These are phyloP conservation scores for Pituophis catenifer DNA, from an alignment of 2,113 vertebrate genomes.

Conservation along the genomic window DNA sequence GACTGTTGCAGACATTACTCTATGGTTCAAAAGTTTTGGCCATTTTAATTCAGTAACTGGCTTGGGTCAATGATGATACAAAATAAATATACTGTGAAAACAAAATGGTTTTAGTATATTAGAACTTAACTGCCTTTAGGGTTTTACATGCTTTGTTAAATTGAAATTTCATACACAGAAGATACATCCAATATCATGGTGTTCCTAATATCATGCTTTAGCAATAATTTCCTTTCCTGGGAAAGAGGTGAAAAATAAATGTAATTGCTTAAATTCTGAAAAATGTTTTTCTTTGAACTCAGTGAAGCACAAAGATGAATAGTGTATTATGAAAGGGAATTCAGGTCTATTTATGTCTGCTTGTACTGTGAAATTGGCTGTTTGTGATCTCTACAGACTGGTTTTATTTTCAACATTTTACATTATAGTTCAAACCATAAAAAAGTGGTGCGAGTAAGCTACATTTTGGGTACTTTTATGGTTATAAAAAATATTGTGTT, in stretches of 20 bases:
- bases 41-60: constrained; percentile 61
- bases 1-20: constrained; percentile 15
- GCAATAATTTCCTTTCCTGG: constrained; percentile 63
- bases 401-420: constrained; percentile 58
- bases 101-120: constrained; percentile 57
- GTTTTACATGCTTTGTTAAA: constrained; percentile 67
- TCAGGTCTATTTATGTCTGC: constrained; percentile 70
- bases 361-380: constrained; percentile 77
- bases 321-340: constrained; percentile 75
- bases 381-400: constrained; percentile 67
- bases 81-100: constrained; percentile 67
- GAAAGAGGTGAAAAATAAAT: constrained; percentile 61
- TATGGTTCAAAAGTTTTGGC: constrained; percentile 22
- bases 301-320: constrained; percentile 74
- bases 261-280: constrained; percentile 75
- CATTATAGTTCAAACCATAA: constrained; percentile 38
- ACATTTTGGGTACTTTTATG: constrained; percentile 20
- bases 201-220: constrained; percentile 67
- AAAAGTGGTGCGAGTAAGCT: constrained; percentile 46
- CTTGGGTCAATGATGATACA: constrained; percentile 52
- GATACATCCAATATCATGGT: constrained; percentile 57
- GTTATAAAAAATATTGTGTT: constrained; percentile 29
- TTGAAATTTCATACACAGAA: constrained; percentile 71
- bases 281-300: constrained; percentile 74
- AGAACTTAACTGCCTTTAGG: constrained; percentile 52